Percentiles rank a stretch among this genome's conserved stretches.
These are phyloP conservation scores for Pachycephus smyrnensis DNA, from an alignment of 2,888 invertebrate species.

Conservation along the genomic window DNA sequence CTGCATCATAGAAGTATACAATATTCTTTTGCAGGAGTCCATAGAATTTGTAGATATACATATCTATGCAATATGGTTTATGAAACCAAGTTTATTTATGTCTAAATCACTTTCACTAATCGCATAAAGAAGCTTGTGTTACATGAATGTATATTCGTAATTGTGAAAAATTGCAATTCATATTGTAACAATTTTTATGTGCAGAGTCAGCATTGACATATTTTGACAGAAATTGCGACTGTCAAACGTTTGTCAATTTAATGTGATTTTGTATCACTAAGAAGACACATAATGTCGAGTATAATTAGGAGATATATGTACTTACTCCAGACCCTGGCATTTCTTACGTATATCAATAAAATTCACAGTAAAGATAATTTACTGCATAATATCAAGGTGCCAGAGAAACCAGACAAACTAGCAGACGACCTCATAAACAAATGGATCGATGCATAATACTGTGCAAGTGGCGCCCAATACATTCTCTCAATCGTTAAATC, in stretches of 20 bases:
- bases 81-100: background rate
- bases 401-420: conserved; percentile 24
- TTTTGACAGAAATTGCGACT: background rate
- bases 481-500: background rate
- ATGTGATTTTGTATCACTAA: background rate
- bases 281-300: background rate
- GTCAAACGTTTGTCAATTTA: background rate
- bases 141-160: background rate
- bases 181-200: background rate
- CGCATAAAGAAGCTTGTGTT: background rate
- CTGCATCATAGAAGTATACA: background rate
- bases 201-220: background rate
- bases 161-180: background rate
- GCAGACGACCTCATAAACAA: conserved; percentile 54
- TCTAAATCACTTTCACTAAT: background rate
- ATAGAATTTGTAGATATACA: background rate
- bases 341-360: conserved; percentile 15
- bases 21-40: background rate
- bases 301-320: conserved; percentile 21
- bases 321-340: conserved; percentile 53
- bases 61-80: background rate
- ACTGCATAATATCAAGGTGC: conserved; percentile 28
- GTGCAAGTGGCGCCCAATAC: background rate
- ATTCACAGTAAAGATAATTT: conserved; percentile 23
- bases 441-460: conserved; percentile 43